These are phyloP conservation scores for Lithophane semibrunnea DNA, from an alignment of 2,888 invertebrate genomes.

Conservation along the genomic window DNA sequence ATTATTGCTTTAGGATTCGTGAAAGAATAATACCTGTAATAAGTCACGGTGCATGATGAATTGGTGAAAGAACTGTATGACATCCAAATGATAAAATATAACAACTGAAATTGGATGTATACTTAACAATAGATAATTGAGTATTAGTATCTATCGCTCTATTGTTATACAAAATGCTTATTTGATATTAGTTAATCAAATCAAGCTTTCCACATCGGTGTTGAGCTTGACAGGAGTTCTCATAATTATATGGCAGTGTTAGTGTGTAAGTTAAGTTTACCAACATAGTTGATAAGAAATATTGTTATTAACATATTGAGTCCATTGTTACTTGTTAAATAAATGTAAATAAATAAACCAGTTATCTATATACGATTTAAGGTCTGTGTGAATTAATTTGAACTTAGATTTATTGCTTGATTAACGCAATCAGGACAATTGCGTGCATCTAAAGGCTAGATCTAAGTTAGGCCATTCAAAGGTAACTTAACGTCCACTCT, in stretches of 20 bases:
- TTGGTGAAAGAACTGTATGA: background rate
- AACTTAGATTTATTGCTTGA: background rate
- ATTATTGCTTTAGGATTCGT: background rate
- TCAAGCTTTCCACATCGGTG: too few species aligned
- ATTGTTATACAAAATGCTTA: too few species aligned
- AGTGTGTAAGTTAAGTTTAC: too few species aligned
- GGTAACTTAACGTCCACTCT: background rate
- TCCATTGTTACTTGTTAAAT: too few species aligned
- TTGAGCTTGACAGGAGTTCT: too few species aligned
- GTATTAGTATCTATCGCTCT: too few species aligned
- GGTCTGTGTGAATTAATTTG: background rate
- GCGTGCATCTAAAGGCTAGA: background rate
- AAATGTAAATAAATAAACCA: background rate
- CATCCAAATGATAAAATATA: background rate
- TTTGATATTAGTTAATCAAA: background rate
- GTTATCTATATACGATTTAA: background rate
- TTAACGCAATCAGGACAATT: slow-evolving; percentile 1
- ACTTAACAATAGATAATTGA: background rate
- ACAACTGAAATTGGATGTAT: background rate
- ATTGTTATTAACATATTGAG: too few species aligned
- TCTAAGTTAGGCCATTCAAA: background rate
- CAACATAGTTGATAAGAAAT: too few species aligned
- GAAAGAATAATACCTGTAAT: slow-evolving; percentile 2
- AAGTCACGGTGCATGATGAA: background rate
- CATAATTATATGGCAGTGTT: too few species aligned